A percentile compares a stretch with the other conserved stretches of the same genome.
Conservation (phyloP, 2,113 vertebrate species). For the Crotalus tigris region DNA sequence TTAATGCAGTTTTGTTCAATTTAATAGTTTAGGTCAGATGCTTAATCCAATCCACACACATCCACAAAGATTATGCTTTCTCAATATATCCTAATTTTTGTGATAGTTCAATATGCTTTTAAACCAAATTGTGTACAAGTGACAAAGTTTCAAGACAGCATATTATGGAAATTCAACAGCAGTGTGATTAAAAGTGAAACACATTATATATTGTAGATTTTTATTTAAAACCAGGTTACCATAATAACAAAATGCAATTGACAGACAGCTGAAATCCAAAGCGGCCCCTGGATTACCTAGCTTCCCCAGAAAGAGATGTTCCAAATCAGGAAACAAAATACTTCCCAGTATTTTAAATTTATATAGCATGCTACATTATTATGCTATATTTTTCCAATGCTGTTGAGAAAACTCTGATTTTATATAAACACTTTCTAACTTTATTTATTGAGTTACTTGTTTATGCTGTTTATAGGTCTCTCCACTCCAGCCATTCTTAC, state of each 20-base stretch:
- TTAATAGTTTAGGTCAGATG: not conserved
- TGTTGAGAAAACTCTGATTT: not conserved
- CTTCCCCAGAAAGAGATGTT: not conserved
- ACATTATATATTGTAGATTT: not conserved
- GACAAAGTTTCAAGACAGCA: not conserved
- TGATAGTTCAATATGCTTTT: not conserved
- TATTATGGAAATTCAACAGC: not conserved
- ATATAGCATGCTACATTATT: not conserved
- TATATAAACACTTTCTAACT: not conserved
- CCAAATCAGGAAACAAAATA: not conserved
- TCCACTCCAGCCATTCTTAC: not conserved
- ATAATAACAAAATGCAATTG: not conserved
- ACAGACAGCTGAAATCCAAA: not conserved
- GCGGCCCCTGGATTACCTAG: not conserved
- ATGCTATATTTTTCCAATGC: not conserved
- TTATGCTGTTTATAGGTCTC: not conserved
- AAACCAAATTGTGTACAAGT: not conserved
- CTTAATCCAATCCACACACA: not conserved
- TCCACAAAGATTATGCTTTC: not conserved
- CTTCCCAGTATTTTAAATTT: not conserved
- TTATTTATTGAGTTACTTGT: not conserved
- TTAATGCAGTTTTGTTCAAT: not conserved
- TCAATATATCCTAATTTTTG: not conserved
- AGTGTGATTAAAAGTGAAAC: not conserved
- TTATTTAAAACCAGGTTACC: not conserved